These are phyloP conservation scores for Trichogramma pretiosum DNA, from an alignment of 1,140 invertebrate species.

Conservation along the genomic window DNA sequence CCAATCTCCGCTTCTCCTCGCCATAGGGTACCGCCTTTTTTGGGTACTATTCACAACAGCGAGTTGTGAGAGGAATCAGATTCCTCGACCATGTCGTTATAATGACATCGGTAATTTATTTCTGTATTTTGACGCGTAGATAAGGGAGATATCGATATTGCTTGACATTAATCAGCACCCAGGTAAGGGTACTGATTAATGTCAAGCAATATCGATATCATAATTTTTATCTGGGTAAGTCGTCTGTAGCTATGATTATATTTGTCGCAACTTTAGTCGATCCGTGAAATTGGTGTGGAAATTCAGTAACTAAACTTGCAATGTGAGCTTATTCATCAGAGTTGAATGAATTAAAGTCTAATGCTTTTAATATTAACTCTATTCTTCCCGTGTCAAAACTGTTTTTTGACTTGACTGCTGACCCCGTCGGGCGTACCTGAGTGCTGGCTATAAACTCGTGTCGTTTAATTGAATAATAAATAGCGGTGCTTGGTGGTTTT, in stretches of 20 bases:
- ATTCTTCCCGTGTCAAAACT: background rate
- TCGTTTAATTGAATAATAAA: too few species aligned
- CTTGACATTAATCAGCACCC: background rate
- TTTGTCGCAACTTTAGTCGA: background rate
- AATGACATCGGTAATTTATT: too few species aligned
- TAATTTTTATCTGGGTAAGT: too few species aligned
- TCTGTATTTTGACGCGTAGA: background rate
- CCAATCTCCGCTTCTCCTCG: too few species aligned
- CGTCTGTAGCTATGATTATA: background rate
- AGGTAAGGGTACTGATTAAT: too few species aligned
- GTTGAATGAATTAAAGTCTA: background rate
- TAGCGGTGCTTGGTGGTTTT: too few species aligned
- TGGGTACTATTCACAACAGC: constrained; percentile 20
- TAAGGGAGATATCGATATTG: background rate
- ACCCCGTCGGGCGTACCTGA: background rate
- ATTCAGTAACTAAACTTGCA: background rate
- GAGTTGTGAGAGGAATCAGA: constrained; percentile 15
- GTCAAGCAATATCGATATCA: too few species aligned
- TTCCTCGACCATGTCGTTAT: constrained; percentile 27
- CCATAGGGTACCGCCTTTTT: constrained; percentile 19
- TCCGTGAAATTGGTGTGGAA: background rate
- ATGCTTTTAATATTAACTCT: background rate
- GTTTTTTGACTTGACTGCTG: background rate
- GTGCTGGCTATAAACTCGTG: too few species aligned
- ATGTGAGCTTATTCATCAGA: background rate